Evolutionary conservation across 2,888 invertebrate genomes (phyloP).

Genomic region (Cephus spinipes): DNA sequence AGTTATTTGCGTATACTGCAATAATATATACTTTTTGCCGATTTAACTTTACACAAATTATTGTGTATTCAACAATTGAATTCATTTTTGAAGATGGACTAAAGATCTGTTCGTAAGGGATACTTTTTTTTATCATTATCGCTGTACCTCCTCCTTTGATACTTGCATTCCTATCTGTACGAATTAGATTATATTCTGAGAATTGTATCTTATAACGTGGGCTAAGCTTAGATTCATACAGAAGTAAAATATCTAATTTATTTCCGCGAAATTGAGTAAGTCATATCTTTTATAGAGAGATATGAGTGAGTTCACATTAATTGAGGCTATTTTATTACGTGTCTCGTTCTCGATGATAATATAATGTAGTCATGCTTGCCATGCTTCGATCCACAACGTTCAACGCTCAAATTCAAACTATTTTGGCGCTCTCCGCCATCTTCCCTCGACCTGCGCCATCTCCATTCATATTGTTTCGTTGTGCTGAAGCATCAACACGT

Average conservation of each 20-base stretch:
- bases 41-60: constrained; percentile 13
- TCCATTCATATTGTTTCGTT: no score
- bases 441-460: no score
- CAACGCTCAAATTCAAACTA: no score
- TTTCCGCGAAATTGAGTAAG: constrained; percentile 10
- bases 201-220: constrained; percentile 12
- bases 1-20: constrained; percentile 16
- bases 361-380: no score
- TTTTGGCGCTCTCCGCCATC: no score
- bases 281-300: constrained; percentile 13
- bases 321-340: background rate
- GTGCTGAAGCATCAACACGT: no score
- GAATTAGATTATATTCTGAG: constrained; percentile 14
- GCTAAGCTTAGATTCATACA: constrained; percentile 24
- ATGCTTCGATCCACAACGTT: no score
- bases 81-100: constrained; percentile 3
- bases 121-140: constrained; percentile 18
- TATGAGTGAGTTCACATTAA: constrained; percentile 23
- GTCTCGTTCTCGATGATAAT: no score
- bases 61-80: constrained; percentile 12
- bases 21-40: constrained; percentile 18
- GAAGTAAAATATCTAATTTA: constrained; percentile 20
- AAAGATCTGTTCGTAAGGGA: constrained; percentile 11
- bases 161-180: constrained; percentile 24
- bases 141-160: constrained; percentile 26